Base-by-base conservation (phyloP, 92 coral and sea anemone species). In the Phenganax subtilis region DNA sequence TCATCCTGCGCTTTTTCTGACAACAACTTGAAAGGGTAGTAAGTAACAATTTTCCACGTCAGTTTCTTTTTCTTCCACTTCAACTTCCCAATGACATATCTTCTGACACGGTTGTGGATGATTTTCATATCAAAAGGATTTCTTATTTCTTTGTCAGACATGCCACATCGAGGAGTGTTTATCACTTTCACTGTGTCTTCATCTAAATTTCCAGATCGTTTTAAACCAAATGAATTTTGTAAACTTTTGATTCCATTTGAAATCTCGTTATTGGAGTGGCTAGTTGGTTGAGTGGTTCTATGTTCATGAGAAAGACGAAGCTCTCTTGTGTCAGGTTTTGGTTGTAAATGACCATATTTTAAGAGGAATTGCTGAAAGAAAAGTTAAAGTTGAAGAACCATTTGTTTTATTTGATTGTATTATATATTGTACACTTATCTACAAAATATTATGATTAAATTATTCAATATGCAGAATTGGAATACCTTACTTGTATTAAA, bases 1-100 rank as follows among this genome's bases (percentile, higher is more conserved):
- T 62, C 37, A 51, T 51, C 69, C 65, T 79, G 83, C 16, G 10
- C 56, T 14, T 11, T 29, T 6, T 10, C 16, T 17, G 83, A 20
- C 54, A 79, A 79, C 11, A 10, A 51, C 17, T 27, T 65, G 61
- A 5, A 1, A 37, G 77, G 58, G 10, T 63, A 54, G 65, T 79
- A 79, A 14, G 30, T 67, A 0, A 72, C 65, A 10, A 91, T 54
- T 4, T 79, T 77, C 92, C 97, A 91, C 51, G 86, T 83, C n/a
- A 91, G 65, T 12, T 61, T 71, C 16, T 16, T 12, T 17, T 25
- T 12, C 1, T 25, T 17, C 96, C 91, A 88, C 51, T 73, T 27
- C 7, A 0, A 68, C 47, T 5, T 37, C 2, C 47, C 5, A 1
- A 37, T 5, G 47, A 37, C 47, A 52, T 70, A 89, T 0, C 97